Evolutionary conservation across 2,113 vertebrate species (phyloP), one percentile per base, ranked within the genome.

Genomic region (Urocynchramus pylzowi): DNA sequence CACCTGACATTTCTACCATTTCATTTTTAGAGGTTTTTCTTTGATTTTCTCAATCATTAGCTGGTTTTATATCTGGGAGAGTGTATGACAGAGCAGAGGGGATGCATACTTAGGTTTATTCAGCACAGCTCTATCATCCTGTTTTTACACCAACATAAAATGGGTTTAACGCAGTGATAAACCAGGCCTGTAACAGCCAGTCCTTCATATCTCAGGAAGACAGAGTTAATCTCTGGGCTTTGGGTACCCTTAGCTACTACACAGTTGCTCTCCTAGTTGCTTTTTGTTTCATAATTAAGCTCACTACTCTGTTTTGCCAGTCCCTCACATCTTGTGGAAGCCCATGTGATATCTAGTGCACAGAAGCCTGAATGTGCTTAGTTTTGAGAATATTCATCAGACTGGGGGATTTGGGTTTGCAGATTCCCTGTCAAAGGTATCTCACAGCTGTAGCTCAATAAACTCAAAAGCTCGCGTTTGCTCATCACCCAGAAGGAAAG

Each of bases 381-480:
- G 20, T 68, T 91, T 82, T 85, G 74, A 81, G 78, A 93, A 88
- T 86, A 86, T 93, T 96, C 73, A 83, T 86, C 71, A 93, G 68
- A 13, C 22, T 21, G 11, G 47, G 37, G 42, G 27, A n/a, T 77
- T 77, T 70, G 69, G 21, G 76, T 61, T 80, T 94, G 56, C 60
- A 86, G 49, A 91, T 77, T 63, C n/a, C 47, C 83, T 45, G 47
- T 71, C 93, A 92, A 78, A 95, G 83, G 90, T 95, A 77, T 44
- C 83, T 93, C 93, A 75, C 76, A 92, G 73, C 88, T 84, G 79
- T 63, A 68, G 4, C 68, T 92, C 52, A 54, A 67, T 59, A 83
- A 87, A 74, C 39, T 27, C 67, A 63, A 86, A 71, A 11, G 54
- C 67, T 85, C 13, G 1, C 37, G 22, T 88, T 90, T 89, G 59